Base-by-base conservation (phyloP, 2,888 invertebrate species). In the Pteria penguin region DNA sequence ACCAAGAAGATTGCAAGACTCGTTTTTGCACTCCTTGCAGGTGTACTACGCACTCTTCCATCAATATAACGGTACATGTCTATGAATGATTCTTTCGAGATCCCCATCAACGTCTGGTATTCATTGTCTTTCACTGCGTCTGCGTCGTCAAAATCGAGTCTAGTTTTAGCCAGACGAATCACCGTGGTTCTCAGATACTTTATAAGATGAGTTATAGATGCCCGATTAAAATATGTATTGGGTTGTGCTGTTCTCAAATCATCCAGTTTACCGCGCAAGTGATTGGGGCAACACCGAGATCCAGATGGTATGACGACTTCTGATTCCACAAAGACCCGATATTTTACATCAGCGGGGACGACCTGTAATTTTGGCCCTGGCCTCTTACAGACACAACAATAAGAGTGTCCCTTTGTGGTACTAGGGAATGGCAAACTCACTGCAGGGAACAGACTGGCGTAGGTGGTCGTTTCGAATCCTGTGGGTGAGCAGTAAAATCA, bases 241-340 rank as follows among this genome's bases (percentile, higher is more conserved):
- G 8, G 45, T 11, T 11, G 8, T 45, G 14, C 45, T n/a, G n/a
- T n/a, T n/a, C 45, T 14, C 8, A 14, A 45, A 11, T 45, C 14
- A 33, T 63, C 33, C 3, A 63, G 24, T 4, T 63, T 63, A 24
- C 14, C n/a, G n/a, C 24, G 63, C 33, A 63, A 32, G 33, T 68
- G 68, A 31, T 57, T 68, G 31, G 68, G 68, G n/a, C 68, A 68
- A 31, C 68, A 68, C 22, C 68, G 31, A 31, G 68, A 32, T 22
- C 68, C 57, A 33, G 57, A 29, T 33, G 68, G 68, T 8, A 68
- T 22, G 26, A 68, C 32, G 31, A 57, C 27, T 11, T 57, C 33
- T 11, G 55, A 31, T n/a, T 8, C 5, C 4, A 33, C 27, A 24
- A 68, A 68, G 55, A 57, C 26, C 24, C n/a, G 14, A 5, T 26